Evolutionary conservation across 2,113 vertebrate species (phyloP).

Genomic region (Prolemur simus): DNA sequence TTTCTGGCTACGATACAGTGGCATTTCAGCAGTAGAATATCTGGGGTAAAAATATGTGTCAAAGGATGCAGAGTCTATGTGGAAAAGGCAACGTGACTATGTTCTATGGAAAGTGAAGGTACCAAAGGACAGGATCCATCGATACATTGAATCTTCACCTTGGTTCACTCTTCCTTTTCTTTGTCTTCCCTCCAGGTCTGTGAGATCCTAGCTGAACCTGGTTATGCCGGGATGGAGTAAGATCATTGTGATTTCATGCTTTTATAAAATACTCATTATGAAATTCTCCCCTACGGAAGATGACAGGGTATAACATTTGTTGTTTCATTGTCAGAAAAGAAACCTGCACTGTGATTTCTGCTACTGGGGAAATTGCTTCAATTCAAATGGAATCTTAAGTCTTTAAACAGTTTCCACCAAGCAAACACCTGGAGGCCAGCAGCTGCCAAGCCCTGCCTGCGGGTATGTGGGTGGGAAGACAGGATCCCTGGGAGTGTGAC

Average conservation of each 20-base stretch:
- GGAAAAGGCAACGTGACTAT: not conserved
- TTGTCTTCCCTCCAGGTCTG: not conserved
- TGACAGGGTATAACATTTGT: not conserved
- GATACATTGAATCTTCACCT: not conserved
- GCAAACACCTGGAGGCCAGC: not conserved
- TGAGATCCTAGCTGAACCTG: not conserved
- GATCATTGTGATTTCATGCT: not conserved
- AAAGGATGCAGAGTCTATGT: not conserved
- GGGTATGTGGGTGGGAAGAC: not conserved
- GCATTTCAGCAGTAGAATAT: not conserved
- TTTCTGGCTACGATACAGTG: not conserved
- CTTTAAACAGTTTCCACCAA: slow-evolving; percentile 1
- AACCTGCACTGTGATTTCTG: not conserved
- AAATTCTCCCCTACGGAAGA: not conserved
- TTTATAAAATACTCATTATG: slow-evolving; percentile 28
- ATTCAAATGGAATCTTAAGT: slow-evolving; percentile 30
- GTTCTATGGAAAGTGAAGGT: not conserved
- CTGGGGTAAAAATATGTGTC: not conserved
- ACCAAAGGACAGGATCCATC: not conserved
- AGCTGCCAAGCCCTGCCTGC: not conserved
- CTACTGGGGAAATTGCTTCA: slow-evolving; percentile 32
- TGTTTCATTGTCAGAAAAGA: not conserved
- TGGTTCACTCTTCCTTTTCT: not conserved
- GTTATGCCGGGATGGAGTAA: not conserved
- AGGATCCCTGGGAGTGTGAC: not conserved